Percentiles rank a stretch among this genome's conserved stretches.
Conservation (phyloP, 2,113 vertebrate genomes). For the Campylorhamphus procurvoides region DNA sequence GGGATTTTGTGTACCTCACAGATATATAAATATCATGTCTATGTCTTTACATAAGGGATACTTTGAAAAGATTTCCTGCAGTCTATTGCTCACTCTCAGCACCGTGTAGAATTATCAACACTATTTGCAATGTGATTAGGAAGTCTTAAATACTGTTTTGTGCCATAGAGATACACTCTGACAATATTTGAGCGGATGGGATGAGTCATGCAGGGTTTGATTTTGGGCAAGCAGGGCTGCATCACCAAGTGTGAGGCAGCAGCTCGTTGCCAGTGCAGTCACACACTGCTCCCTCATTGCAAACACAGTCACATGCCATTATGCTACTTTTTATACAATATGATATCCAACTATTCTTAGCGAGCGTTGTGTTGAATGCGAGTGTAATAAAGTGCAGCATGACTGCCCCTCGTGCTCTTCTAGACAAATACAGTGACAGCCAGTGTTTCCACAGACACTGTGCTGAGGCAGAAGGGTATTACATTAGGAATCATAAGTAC, state of each 20-base stretch:
- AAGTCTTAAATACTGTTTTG: slow-evolving; percentile 36
- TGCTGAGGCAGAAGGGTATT: neutral
- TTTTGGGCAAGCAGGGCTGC: neutral
- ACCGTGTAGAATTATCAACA: neutral
- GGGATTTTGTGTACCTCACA: neutral
- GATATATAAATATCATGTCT: neutral
- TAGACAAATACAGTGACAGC: neutral
- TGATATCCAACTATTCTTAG: slow-evolving; percentile 49
- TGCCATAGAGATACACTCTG: neutral
- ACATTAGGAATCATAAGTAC: neutral
- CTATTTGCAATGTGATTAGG: slow-evolving; percentile 45
- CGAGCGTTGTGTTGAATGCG: neutral
- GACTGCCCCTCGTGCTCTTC: slow-evolving; percentile 16
- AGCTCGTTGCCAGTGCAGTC: slow-evolving; percentile 3
- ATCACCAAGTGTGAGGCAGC: neutral
- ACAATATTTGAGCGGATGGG: neutral
- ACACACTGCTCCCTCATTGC: slow-evolving; percentile 4
- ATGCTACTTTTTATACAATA: slow-evolving; percentile 44
- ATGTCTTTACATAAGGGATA: neutral
- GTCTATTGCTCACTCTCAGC: neutral
- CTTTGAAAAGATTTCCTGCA: neutral
- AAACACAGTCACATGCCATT: slow-evolving; percentile 46
- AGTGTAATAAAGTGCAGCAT: neutral
- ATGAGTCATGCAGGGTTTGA: slow-evolving; percentile 1
- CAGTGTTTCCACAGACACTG: neutral